Evolutionary conservation across 2,888 invertebrate species (phyloP).

Genomic region (Volucella bombylans): DNA sequence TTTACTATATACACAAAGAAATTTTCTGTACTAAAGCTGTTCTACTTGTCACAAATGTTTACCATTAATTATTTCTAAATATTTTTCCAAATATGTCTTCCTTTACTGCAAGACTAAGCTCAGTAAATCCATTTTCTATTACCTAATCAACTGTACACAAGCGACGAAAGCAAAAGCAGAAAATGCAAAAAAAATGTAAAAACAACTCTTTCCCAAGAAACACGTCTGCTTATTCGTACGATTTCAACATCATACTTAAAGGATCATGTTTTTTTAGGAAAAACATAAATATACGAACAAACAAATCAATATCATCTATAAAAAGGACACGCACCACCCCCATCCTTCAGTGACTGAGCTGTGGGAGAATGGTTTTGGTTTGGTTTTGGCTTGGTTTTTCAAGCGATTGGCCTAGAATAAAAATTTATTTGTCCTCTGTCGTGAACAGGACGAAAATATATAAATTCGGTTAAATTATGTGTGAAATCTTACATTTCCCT

Average conservation of each 20-base stretch:
- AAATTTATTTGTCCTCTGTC: conserved; percentile 30
- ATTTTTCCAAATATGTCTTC: background rate
- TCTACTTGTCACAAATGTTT: too few species aligned
- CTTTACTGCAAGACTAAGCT: conserved; percentile 2
- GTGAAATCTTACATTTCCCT: conserved; percentile 72
- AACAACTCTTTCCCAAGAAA: conserved; percentile 20
- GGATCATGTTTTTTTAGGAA: conserved; percentile 61
- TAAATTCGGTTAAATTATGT: conserved; percentile 72
- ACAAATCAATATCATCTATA: conserved; percentile 58
- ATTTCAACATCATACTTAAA: conserved; percentile 68
- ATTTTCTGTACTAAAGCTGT: too few species aligned
- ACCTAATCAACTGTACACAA: conserved; percentile 47
- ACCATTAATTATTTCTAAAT: too few species aligned
- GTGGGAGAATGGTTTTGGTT: too few species aligned
- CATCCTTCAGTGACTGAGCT: background rate
- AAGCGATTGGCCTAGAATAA: conserved; percentile 52
- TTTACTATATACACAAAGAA: too few species aligned
- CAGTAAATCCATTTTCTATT: conserved; percentile 26
- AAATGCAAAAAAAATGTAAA: conserved; percentile 1
- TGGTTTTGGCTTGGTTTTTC: conserved; percentile 20
- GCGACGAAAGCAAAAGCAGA: too few species aligned
- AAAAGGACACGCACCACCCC: conserved; percentile 30
- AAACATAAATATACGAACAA: conserved; percentile 34
- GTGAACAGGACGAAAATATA: conserved; percentile 57
- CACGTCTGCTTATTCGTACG: conserved; percentile 58